Evolutionary conservation across 1,140 invertebrate species (phyloP).

Genomic region (Drosophila repleta): DNA sequence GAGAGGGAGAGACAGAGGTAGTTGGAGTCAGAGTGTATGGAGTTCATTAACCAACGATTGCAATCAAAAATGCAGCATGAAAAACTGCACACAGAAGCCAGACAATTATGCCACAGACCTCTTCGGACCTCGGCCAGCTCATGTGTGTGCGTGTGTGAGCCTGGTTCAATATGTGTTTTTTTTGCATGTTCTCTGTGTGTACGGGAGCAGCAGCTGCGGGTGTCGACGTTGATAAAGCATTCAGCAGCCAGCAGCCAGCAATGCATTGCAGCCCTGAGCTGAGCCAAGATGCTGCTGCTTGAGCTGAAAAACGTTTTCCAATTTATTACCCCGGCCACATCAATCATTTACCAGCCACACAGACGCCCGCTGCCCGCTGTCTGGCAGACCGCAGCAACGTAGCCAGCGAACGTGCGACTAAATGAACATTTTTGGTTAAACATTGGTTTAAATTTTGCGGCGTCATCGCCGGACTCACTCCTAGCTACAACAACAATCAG

Average conservation of each 20-base stretch:
- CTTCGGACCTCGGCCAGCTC: constrained; percentile 14
- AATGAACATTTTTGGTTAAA: constrained; percentile 83
- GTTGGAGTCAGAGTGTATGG: neutral
- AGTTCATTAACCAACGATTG: constrained; percentile 48
- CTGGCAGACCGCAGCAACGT: constrained; percentile 8
- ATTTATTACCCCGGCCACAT: constrained; percentile 79
- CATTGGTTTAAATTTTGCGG: constrained; percentile 82
- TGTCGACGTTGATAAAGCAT: constrained; percentile 50
- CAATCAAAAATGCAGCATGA: constrained; percentile 46
- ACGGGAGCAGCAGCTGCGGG: constrained; percentile 30
- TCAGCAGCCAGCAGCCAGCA: constrained; percentile 10
- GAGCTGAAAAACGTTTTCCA: constrained; percentile 70
- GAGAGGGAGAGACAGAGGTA: neutral
- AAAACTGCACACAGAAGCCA: constrained; percentile 44
- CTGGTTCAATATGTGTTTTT: constrained; percentile 37
- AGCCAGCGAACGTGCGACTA: constrained; percentile 66
- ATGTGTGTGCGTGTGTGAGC: constrained; percentile 10
- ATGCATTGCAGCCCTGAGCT: neutral
- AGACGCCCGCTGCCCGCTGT: constrained; percentile 9
- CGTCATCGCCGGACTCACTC: constrained; percentile 47
- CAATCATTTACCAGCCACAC: constrained; percentile 71
- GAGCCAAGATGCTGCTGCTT: constrained; percentile 25
- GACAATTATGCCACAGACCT: constrained; percentile 43
- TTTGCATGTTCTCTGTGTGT: constrained; percentile 27
- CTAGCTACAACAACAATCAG: constrained; percentile 5